These are phyloP conservation scores for Drosophila kuntzei DNA, from an alignment of 2,888 invertebrate species.

Conservation along the genomic window DNA sequence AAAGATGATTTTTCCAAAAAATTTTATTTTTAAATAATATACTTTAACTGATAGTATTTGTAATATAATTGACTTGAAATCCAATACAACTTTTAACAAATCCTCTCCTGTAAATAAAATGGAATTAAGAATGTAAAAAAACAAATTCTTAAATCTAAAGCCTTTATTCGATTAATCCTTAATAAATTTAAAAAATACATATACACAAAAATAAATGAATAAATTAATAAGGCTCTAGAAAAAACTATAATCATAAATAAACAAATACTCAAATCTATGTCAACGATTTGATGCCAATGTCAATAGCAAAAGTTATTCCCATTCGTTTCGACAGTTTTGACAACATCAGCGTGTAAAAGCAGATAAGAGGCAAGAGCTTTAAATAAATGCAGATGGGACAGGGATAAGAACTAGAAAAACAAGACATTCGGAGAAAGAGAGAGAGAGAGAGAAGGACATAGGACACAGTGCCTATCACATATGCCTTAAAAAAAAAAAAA, in stretches of 20 bases:
- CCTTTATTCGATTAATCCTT: too few species aligned
- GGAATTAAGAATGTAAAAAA: too few species aligned
- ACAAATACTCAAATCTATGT: constrained; percentile 1
- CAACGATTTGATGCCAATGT: constrained; percentile 25
- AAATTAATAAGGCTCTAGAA: too few species aligned
- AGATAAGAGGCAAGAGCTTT: constrained; percentile 39
- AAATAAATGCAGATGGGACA: constrained; percentile 43
- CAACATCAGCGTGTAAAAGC: constrained; percentile 48
- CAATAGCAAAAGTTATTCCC: constrained; percentile 16
- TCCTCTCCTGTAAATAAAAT: too few species aligned
- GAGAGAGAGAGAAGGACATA: neutral
- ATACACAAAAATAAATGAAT: too few species aligned
- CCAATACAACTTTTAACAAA: too few species aligned
- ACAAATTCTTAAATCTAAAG: too few species aligned
- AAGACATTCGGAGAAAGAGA: neutral
- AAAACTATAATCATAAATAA: constrained; percentile 9
- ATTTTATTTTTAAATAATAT: too few species aligned
- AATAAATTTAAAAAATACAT: too few species aligned
- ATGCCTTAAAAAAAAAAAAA: constrained; percentile 3
- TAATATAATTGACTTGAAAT: too few species aligned
- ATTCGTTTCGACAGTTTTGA: constrained; percentile 36
- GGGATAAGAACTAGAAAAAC: constrained; percentile 8
- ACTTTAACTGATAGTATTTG: too few species aligned
- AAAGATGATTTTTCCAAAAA: too few species aligned
- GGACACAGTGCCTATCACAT: constrained; percentile 20